Percentiles rank a stretch among this genome's conserved stretches.
Conservation (phyloP, 1,140 invertebrate genomes). For the Polypedilum pembai region DNA sequence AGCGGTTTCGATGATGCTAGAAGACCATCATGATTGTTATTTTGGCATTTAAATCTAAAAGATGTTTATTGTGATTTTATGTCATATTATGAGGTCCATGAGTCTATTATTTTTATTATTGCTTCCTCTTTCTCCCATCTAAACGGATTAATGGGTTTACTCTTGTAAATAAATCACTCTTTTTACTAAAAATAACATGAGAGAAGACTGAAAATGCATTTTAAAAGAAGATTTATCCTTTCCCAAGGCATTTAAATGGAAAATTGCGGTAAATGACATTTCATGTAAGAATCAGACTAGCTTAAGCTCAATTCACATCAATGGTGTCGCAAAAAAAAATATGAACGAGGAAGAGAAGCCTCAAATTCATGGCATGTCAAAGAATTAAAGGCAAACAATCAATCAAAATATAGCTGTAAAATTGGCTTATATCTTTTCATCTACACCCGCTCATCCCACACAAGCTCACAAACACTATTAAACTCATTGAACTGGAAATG, state of each 20-base stretch:
- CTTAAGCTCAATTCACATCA: too few relatives aligned
- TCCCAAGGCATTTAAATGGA: too few relatives aligned
- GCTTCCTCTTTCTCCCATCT: background rate
- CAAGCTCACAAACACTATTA: conserved; percentile 5
- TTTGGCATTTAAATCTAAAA: background rate
- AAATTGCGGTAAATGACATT: too few relatives aligned
- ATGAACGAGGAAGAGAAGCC: background rate
- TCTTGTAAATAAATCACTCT: too few relatives aligned
- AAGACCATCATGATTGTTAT: background rate
- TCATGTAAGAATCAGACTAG: too few relatives aligned
- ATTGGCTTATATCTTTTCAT: conserved; percentile 9
- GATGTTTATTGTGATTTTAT: background rate
- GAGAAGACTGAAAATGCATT: too few relatives aligned
- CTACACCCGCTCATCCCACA: too few relatives aligned
- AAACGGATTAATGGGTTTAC: background rate
- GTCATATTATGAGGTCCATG: background rate
- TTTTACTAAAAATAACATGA: too few relatives aligned
- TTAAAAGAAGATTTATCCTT: too few relatives aligned
- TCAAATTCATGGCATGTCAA: conserved; percentile 22
- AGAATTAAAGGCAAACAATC: conserved; percentile 24
- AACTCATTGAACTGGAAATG: conserved; percentile 22
- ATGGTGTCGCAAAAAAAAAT: too few relatives aligned
- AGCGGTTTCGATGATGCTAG: background rate
- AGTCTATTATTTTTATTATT: background rate
- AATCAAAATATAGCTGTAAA: conserved; percentile 25